Conservation (phyloP, 2,113 vertebrate genomes). For the Tupaia chinensis region DNA sequence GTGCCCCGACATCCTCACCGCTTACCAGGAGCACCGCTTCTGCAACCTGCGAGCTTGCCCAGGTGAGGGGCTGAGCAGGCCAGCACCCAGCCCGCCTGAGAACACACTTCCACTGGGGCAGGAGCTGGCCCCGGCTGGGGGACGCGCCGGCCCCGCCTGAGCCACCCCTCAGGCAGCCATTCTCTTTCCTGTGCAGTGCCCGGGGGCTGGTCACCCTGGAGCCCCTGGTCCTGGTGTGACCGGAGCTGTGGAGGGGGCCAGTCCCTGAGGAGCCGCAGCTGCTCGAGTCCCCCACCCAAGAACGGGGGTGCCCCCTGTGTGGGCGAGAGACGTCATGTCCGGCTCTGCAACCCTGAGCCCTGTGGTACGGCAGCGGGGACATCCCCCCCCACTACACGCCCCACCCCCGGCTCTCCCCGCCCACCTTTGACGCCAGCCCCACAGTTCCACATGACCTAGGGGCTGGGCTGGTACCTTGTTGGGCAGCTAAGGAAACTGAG, state of each 20-base stretch:
- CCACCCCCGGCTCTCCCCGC: background rate
- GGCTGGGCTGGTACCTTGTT: background rate
- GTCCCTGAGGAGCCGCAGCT: slow-evolving; percentile 91
- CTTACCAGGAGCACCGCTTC: slow-evolving; percentile 90
- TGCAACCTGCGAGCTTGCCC: slow-evolving; percentile 92
- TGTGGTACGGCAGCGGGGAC: slow-evolving; percentile 87
- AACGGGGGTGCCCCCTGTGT: slow-evolving; percentile 91
- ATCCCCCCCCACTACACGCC: no score
- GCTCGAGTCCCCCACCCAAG: slow-evolving; percentile 94
- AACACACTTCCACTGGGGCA: background rate
- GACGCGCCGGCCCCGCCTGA: background rate
- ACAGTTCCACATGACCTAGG: fast-evolving
- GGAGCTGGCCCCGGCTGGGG: background rate
- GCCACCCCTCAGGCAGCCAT: background rate
- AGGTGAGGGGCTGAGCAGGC: slow-evolving; percentile 84
- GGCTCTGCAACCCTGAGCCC: slow-evolving; percentile 91
- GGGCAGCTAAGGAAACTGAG: background rate
- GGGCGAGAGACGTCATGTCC: slow-evolving; percentile 92
- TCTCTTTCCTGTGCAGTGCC: slow-evolving; percentile 85
- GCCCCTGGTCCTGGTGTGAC: slow-evolving; percentile 94
- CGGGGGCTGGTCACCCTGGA: slow-evolving; percentile 94
- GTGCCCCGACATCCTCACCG: slow-evolving; percentile 90
- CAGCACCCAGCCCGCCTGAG: background rate
- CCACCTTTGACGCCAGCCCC: background rate
- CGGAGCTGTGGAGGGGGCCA: slow-evolving; percentile 91